These are phyloP conservation scores for Calephelis perditalis DNA, from an alignment of 2,888 invertebrate species.

Conservation along the genomic window DNA sequence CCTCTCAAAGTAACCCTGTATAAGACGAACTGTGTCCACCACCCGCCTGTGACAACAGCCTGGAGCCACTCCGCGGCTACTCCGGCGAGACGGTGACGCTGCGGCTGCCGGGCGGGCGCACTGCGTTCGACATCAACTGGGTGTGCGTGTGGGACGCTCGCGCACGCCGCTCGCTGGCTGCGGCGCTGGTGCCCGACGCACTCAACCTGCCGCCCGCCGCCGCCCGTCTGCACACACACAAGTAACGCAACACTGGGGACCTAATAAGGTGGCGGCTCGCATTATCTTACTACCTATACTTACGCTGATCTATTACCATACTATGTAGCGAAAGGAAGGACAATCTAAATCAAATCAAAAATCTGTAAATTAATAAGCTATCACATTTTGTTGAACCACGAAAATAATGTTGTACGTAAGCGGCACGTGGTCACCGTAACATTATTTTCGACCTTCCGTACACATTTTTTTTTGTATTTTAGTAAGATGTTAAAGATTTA, in stretches of 20 bases:
- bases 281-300: background rate
- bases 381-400: no score
- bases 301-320: background rate
- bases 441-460: no score
- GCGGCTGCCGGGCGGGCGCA: slow-evolving; percentile 88
- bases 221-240: slow-evolving; percentile 42
- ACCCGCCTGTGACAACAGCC: slow-evolving; percentile 58
- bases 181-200: slow-evolving; percentile 84
- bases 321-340: no score
- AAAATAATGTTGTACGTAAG: no score
- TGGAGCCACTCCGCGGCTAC: slow-evolving; percentile 88
- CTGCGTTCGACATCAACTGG: slow-evolving; percentile 91
- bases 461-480: no score
- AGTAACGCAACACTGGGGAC: slow-evolving; percentile 24
- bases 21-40: no score
- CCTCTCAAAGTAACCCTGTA: no score
- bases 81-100: slow-evolving; percentile 84
- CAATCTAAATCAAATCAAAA: no score
- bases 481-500: no score
- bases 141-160: slow-evolving; percentile 87
- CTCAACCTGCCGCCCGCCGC: slow-evolving; percentile 93
- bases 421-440: no score
- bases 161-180: slow-evolving; percentile 43
- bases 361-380: no score
- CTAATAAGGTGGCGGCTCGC: background rate